Percentiles rank a stretch among this genome's conserved stretches.
Evolutionary conservation across 2,797 vertebrate genomes (phyloP).

Genomic region (Poecilia velifera): DNA sequence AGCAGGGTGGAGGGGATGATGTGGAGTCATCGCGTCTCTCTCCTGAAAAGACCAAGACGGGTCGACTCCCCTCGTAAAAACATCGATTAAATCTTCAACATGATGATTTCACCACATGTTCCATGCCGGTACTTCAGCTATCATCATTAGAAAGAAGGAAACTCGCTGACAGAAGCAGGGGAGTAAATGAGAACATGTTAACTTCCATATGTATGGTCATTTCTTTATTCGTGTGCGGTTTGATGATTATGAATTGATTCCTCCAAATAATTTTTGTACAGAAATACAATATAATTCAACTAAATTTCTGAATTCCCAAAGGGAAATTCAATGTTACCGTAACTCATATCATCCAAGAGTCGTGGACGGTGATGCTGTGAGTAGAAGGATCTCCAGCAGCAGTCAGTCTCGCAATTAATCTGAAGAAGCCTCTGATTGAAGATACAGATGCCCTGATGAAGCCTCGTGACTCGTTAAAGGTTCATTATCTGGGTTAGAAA

Average conservation of each 20-base stretch:
- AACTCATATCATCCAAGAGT: background rate
- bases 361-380: background rate
- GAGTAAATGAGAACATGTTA: conserved; percentile 19
- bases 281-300: background rate
- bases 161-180: conserved; percentile 8
- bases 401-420: background rate
- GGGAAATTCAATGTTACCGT: background rate
- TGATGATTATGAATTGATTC: background rate
- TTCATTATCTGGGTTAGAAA: background rate
- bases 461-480: background rate
- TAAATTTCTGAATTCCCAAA: background rate
- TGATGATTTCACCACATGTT: conserved; percentile 38
- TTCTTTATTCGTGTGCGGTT: background rate
- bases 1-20: conserved; percentile 18
- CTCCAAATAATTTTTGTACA: background rate
- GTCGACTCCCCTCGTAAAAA: conserved; percentile 30
- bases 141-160: conserved; percentile 7
- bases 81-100: conserved; percentile 37
- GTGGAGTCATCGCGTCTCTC: conserved; percentile 19
- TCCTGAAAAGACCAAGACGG: conserved; percentile 9
- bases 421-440: background rate
- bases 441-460: background rate
- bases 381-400: background rate
- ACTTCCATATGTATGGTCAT: background rate
- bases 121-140: conserved; percentile 13